Evolutionary conservation across 2,888 invertebrate genomes (phyloP), one percentile per base, ranked within the genome.

Genomic region (Lepidonotus clava): DNA sequence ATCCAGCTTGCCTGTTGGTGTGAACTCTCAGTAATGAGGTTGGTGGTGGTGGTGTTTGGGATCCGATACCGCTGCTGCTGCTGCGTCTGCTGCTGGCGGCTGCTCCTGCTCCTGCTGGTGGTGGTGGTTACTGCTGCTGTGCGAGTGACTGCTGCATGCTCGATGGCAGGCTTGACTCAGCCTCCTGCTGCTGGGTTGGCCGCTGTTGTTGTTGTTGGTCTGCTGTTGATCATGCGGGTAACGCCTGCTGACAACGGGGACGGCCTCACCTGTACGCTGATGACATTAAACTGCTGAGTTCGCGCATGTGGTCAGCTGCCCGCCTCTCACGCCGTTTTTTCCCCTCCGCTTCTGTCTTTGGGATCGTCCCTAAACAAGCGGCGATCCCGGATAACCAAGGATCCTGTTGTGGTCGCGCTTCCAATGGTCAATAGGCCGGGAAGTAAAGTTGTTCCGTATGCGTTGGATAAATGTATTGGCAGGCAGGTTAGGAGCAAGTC

Each of bases 1-100:
- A 34, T 71, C 71, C 71, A 71, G 71, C 71, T 71, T 71, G 71
- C 36, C 71, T 71, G 71, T 38, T 34, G 14, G 71, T 71, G 71
- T 71, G 36, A 1, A 5, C 71, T n/a, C 14, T 0, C 8, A 1
- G 38, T 36, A 71, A 32, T 71, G 71, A 34, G 18, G 38, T 21
- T 71, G 36, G 28, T 66, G 66, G 14, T 66, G 14, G 66, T 36
- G 71, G 71, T 34, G 8, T 32, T 34, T 71, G 71, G 36, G 71
- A 71, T 71, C 71, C 36, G 24, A 61, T 11, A 11, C 61, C 14
- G n/a, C 56, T 56, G 14, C 56, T 14, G 56, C 56, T 56, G 56
- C 56, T 56, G 61, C 61, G 24, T 11, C 61, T n/a, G 61, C 61
- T 61, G 61, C 61, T 61, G 24, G n/a, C 61, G 1, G 61, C 61